Percentiles rank a stretch among this genome's conserved stretches.
Conservation (phyloP, 2,888 invertebrate genomes). For the Colostygia pectinataria region DNA sequence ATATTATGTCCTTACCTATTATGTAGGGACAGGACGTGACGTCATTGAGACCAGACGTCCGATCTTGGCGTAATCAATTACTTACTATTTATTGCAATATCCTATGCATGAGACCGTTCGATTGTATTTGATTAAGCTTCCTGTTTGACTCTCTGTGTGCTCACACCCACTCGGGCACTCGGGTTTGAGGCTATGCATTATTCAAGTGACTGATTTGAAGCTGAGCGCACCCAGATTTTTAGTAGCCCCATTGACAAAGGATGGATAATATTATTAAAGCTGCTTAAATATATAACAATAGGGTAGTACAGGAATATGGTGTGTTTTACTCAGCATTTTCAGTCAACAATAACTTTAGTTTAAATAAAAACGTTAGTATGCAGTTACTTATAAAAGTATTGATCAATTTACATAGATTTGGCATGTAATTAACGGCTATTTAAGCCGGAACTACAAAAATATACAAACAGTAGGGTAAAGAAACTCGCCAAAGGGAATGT, state of each 20-base stretch:
- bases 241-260: neutral
- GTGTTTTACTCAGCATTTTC: too few relatives aligned
- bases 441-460: slow-evolving; percentile 61
- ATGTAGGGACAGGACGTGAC: slow-evolving; percentile 42
- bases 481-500: slow-evolving; percentile 72
- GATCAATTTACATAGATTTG: too few relatives aligned
- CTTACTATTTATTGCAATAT: slow-evolving; percentile 45
- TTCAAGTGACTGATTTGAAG: slow-evolving; percentile 1
- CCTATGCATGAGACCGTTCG: slow-evolving; percentile 33
- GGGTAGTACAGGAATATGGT: too few relatives aligned
- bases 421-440: too few relatives aligned
- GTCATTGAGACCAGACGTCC: slow-evolving; percentile 41
- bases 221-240: neutral
- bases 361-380: too few relatives aligned
- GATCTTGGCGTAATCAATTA: slow-evolving; percentile 49
- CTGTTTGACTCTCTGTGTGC: slow-evolving; percentile 26
- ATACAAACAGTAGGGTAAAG: slow-evolving; percentile 50
- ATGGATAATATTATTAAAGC: too few relatives aligned
- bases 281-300: too few relatives aligned
- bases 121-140: slow-evolving; percentile 46
- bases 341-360: too few relatives aligned
- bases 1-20: slow-evolving; percentile 12
- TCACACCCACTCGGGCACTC: too few relatives aligned
- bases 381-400: too few relatives aligned
- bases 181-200: slow-evolving; percentile 22